Conservation (phyloP, 2,888 invertebrate species). For the Teleogryllus oceanicus region DNA sequence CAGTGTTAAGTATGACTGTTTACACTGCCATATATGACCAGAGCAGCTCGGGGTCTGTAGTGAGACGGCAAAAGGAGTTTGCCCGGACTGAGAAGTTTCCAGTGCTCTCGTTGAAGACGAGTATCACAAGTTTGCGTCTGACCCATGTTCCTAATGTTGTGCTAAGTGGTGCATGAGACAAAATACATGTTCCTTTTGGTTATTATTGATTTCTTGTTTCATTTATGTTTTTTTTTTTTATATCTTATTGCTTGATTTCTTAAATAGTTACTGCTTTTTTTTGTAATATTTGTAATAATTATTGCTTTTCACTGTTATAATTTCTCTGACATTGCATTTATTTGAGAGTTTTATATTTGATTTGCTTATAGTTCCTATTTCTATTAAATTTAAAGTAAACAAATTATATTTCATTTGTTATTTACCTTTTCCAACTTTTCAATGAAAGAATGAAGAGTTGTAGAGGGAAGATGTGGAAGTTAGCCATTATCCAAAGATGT, state of each 20-base stretch:
- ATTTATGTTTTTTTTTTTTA: background rate
- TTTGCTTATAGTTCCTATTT: slow-evolving; percentile 7
- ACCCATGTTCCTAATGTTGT: slow-evolving; percentile 9
- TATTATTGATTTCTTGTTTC: background rate
- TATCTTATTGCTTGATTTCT: background rate
- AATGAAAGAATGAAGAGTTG: background rate
- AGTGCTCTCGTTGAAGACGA: background rate
- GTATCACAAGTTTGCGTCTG: slow-evolving; percentile 5
- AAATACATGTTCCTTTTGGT: background rate
- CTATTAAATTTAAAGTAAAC: background rate
- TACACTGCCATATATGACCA: slow-evolving; percentile 8
- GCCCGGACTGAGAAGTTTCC: background rate
- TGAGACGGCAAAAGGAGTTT: slow-evolving; percentile 12
- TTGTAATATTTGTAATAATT: background rate
- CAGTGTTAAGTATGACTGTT: background rate
- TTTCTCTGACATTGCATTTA: background rate
- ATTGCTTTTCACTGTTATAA: background rate
- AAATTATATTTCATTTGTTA: slow-evolving; percentile 9
- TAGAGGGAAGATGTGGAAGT: slow-evolving; percentile 4
- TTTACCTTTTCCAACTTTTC: background rate
- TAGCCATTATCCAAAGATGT: background rate
- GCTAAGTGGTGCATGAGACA: background rate
- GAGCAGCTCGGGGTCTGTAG: slow-evolving; percentile 6
- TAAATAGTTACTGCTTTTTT: background rate
- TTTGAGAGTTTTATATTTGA: slow-evolving; percentile 12